Conservation (phyloP, 2,113 vertebrate species). For the Sciurus niger region DNA sequence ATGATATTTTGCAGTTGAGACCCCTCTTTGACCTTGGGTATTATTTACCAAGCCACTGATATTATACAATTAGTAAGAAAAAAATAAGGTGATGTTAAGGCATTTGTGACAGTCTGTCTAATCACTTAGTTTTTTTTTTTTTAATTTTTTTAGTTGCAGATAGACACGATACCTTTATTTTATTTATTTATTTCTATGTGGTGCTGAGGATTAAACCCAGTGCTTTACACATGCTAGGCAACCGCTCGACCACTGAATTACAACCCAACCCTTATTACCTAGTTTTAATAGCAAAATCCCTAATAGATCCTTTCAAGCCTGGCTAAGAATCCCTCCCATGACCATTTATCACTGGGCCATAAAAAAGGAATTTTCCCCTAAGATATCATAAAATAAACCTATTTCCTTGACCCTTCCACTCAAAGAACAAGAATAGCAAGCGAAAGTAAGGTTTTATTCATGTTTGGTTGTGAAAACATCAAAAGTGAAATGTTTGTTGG, state of each 20-base stretch:
- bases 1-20: constrained; percentile 43
- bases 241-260: no score
- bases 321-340: background rate
- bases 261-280: background rate
- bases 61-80: background rate
- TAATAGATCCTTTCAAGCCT: background rate
- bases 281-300: background rate
- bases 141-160: no score
- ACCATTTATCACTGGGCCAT: background rate
- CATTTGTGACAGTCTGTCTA: background rate
- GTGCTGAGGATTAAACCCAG: no score
- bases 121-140: no score
- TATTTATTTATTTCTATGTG: no score
- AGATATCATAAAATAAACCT: constrained; percentile 13
- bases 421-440: constrained; percentile 27
- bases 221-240: no score
- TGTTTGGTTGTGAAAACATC: constrained; percentile 38
- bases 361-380: background rate
- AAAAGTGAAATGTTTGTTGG: constrained; percentile 21
- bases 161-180: no score
- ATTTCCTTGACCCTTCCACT: constrained; percentile 37
- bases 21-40: constrained; percentile 15
- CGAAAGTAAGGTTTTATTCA: constrained; percentile 46
- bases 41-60: background rate
- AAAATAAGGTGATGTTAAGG: background rate